Evolutionary conservation across 2,888 invertebrate genomes (phyloP), one percentile per base, ranked within the genome.

Genomic region (Sclerodermus sp.): DNA sequence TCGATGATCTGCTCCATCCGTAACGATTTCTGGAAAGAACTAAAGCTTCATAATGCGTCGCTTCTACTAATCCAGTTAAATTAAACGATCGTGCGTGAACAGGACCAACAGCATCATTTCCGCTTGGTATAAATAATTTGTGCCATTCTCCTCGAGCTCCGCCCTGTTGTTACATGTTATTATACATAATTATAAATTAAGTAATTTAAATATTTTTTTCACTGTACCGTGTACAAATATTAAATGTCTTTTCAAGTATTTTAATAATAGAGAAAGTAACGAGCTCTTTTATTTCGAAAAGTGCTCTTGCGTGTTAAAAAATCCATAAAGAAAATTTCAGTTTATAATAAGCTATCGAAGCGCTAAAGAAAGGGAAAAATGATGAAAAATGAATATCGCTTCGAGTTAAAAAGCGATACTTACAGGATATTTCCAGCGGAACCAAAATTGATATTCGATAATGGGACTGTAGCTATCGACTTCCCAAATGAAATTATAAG

Each of bases 1-100:
- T 83, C 10, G 91, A 91, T 0, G 87, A 86, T 61, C 88, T 87
- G 62, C 91, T 91, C 89, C 89, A 90, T n/a, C 93, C 92, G 66
- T 87, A 91, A 66, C 87, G 84, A 76, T 93, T 93, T 72, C 91
- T 84, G 0, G 91, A 89, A n/a, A 87, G 82, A 1, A 92, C 84
- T 0, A 87, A 80, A 0, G 89, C 90, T 79, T 93, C 91, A 64
- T 91, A 93, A 0, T 88, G 84, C 0, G 87, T 87, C 4, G 87
- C 86, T 1, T 87, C 86, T 23, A 86, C 84, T 1, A 93, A 80
- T 0, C 91, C 92, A 47, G 85, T 82, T 1, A 93, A 82, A 0
- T 87, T 87, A 64, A 90, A 92, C 0, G 85, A 83, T 32, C 88
- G 88, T 8, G 88, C 87, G 68, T 91, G 90, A 45, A 92, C 85